Conservation (phyloP, 2,113 vertebrate genomes). For the rabbit (Oryctolagus cuniculus) region mOryCun1.1 NC_091444.1:65583501-65584000, state of each 20-base stretch:
- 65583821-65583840: background rate
- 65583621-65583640: background rate
- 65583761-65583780: background rate
- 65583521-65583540: background rate
- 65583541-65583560: background rate
- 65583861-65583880: background rate
- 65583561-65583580: background rate
- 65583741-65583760: too few relatives aligned
- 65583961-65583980: background rate
- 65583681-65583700: background rate
- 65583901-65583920: accelerated
- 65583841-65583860: background rate
- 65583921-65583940: background rate
- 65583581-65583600: background rate
- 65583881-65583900: background rate
- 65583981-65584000: background rate
- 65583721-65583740: background rate
- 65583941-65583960: background rate
- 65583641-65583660: background rate
- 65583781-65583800: too few relatives aligned
- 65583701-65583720: background rate
- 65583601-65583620: background rate
- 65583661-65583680: background rate
- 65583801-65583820: background rate
- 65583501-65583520: background rate